Evolutionary conservation across 2,797 vertebrate genomes (phyloP).

Genomic region (Otolemur crassicaudatus): DNA sequence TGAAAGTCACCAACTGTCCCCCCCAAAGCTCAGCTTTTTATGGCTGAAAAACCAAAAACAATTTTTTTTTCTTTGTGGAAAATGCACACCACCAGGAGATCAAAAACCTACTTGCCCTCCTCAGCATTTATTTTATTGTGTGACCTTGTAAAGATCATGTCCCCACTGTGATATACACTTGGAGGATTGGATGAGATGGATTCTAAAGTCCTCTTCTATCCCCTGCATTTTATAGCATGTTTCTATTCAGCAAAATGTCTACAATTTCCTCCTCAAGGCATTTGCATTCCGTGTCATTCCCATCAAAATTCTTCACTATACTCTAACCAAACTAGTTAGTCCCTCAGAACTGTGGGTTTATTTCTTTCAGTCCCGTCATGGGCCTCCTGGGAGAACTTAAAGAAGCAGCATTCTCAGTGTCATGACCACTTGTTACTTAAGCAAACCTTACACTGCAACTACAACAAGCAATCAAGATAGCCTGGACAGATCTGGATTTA

Average conservation of each 20-base stretch:
- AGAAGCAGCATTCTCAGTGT: background rate
- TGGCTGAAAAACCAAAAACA: background rate
- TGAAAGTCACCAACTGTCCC: background rate
- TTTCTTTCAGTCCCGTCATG: background rate
- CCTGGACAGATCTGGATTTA: background rate
- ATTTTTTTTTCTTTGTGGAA: background rate
- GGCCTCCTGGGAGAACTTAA: background rate
- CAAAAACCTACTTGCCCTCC: background rate
- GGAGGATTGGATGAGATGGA: background rate
- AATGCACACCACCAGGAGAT: background rate
- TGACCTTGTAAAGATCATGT: background rate
- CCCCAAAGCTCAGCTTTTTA: background rate
- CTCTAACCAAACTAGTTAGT: conserved; percentile 39
- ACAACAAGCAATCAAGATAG: conserved; percentile 25
- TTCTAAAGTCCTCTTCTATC: background rate
- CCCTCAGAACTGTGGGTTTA: conserved; percentile 27
- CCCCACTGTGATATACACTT: background rate
- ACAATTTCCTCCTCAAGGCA: background rate
- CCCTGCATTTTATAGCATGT: background rate
- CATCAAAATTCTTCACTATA: conserved; percentile 30
- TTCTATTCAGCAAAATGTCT: conserved; percentile 32
- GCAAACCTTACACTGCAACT: background rate
- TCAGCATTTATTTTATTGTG: background rate
- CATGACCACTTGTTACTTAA: conserved; percentile 27
- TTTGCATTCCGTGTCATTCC: conserved; percentile 18